Evolutionary conservation across 2,113 vertebrate genomes (phyloP), one percentile per base, ranked within the genome.

Genomic region (Pelecanoides urinatrix): DNA sequence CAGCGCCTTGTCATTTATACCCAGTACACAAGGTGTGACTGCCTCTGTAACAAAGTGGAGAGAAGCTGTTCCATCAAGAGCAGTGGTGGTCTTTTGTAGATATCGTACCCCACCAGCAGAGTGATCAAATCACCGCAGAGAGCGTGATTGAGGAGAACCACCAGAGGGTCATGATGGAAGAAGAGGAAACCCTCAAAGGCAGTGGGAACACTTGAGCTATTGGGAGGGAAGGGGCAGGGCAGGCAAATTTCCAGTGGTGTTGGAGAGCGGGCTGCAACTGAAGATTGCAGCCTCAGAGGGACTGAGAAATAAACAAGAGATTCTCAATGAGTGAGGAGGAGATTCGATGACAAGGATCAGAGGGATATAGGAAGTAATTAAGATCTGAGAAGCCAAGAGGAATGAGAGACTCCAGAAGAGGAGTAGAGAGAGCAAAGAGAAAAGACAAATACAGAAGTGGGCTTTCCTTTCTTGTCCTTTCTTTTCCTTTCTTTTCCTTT

Each of bases 361-460:
- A 92, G 76, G 70, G 76, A 85, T 92, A 42, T 94, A 84, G 88
- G 80, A 94, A 94, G n/a, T 92, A 95, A 95, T 95, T 94, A 95
- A 97, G 87, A 94, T 75, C 83, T 78, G 89, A 92, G 77, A 82
- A 95, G 36, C 86, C 70, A 61, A 87, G 73, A 92, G 89, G 73
- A 92, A 78, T 70, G 56, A 94, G 58, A 89, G 38, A 81, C 83
- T 78, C 92, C 79, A 94, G 88, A 88, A 95, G 76, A 89, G 80
- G 58, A 91, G 58, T 87, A 85, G 81, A 92, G 90, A 90, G 53
- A 81, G 85, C 87, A 96, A 84, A 92, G 63, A 91, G 63, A 75
- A 95, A 90, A 92, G 73, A 90, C 88, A 95, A 89, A 85, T 49
- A 45, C 45, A 61, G 56, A 92, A 94, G 52, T 91, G 62, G 61